These are phyloP conservation scores for Anolis sagrei DNA, from an alignment of 2,113 vertebrate species.

Conservation along the genomic window DNA sequence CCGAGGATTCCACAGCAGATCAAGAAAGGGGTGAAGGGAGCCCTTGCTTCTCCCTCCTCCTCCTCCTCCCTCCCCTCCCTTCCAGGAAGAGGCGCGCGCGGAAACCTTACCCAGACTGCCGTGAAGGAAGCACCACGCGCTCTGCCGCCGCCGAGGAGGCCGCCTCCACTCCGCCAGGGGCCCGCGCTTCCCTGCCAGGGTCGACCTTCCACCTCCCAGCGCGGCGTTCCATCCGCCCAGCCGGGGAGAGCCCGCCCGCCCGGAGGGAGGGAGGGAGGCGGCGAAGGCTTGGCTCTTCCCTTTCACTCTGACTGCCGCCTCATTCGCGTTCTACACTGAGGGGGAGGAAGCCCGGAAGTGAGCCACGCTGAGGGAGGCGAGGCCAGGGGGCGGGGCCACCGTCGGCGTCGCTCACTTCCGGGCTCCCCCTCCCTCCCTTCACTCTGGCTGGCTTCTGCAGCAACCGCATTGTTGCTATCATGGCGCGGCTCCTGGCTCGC, in stretches of 20 bases:
- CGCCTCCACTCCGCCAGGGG: constrained; percentile 9
- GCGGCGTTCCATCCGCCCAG: constrained; percentile 26
- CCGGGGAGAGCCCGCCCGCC: neutral
- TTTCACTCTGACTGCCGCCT: neutral
- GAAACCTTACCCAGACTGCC: constrained; percentile 9
- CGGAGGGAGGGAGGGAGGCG: too few species aligned
- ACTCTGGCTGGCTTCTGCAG: neutral
- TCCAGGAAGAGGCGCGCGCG: too few species aligned
- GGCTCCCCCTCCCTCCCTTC: neutral
- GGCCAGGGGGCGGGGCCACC: constrained; percentile 22
- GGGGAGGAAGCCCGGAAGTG: neutral
- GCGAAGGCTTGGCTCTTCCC: neutral
- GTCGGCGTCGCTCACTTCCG: neutral
- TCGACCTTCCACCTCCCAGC: constrained; percentile 14
- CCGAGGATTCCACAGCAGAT: too few species aligned
- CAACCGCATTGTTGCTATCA: neutral
- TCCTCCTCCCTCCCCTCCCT: too few species aligned
- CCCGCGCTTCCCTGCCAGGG: constrained; percentile 24
- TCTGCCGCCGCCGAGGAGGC: neutral
- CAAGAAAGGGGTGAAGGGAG: too few species aligned
- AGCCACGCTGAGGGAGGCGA: neutral
- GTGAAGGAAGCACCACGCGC: neutral
- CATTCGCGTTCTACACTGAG: neutral
- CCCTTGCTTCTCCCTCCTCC: neutral
- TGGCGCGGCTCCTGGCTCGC: too few species aligned